Conservation (phyloP, 2,888 invertebrate species). For the Cantharis nigra region DNA sequence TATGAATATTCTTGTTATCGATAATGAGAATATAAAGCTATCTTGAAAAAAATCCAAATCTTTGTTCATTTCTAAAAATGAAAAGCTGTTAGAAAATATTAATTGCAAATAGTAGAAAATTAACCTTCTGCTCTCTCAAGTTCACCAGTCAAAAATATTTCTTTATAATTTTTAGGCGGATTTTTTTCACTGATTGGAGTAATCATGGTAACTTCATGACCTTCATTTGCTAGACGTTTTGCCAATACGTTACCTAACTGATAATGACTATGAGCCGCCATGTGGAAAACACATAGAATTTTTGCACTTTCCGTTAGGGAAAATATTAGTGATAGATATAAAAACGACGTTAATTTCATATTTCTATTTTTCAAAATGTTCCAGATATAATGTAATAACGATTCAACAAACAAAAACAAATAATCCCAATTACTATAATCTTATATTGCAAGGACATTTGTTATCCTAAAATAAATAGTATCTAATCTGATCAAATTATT, state of each 20-base stretch:
- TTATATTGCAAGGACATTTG: too few relatives aligned
- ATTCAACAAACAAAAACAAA: background rate
- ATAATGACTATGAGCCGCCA: constrained; percentile 41
- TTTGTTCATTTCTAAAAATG: background rate
- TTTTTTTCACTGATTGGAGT: constrained; percentile 39
- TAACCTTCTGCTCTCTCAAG: constrained; percentile 1
- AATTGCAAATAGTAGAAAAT: background rate
- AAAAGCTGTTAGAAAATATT: background rate
- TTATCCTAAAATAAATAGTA: background rate
- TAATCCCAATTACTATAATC: background rate
- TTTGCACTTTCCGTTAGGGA: background rate
- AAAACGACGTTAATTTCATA: background rate
- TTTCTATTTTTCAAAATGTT: background rate
- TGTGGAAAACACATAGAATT: constrained; percentile 42
- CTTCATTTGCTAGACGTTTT: constrained; percentile 43
- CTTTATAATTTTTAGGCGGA: constrained; percentile 48
- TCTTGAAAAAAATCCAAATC: background rate
- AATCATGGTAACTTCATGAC: constrained; percentile 53
- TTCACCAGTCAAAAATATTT: background rate
- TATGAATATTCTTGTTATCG: background rate
- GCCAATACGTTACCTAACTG: constrained; percentile 38
- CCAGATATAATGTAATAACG: background rate
- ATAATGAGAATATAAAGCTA: background rate
- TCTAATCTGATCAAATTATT: background rate
- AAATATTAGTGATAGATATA: background rate